phyloP scores from a whole-genome alignment of 2,888 invertebrate species.

The Brachypalpus laphriformis region DNA sequence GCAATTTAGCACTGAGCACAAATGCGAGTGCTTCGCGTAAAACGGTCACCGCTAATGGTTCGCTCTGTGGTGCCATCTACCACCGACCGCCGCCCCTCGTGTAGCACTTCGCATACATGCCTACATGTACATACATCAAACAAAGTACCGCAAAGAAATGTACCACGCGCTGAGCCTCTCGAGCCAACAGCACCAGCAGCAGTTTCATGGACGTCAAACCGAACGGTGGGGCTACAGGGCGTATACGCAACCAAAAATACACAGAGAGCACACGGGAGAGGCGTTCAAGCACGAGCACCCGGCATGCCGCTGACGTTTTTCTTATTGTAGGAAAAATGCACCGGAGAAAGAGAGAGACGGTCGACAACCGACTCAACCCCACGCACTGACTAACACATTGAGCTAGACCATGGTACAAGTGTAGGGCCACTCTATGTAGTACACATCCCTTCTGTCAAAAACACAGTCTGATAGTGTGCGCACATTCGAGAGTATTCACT shows the following conservation, averaged over 20 bases:
- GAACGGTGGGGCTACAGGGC: slow-evolving; percentile 63
- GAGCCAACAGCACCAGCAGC: slow-evolving; percentile 28
- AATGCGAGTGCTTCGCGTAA: slow-evolving; percentile 73
- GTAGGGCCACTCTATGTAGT: neutral
- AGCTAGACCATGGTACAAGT: slow-evolving; percentile 56
- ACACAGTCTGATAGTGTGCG: slow-evolving; percentile 29
- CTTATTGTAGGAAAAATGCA: slow-evolving; percentile 46
- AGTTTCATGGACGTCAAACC: slow-evolving; percentile 39
- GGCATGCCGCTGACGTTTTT: slow-evolving; percentile 62
- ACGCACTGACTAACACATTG: slow-evolving; percentile 66
- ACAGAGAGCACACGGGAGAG: slow-evolving; percentile 50
- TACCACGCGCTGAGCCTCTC: slow-evolving; percentile 62
- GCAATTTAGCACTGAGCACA: slow-evolving; percentile 72
- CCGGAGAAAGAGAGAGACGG: slow-evolving; percentile 36
- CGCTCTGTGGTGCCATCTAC: slow-evolving; percentile 62
- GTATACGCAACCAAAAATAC: slow-evolving; percentile 72
- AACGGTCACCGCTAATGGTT: slow-evolving; percentile 72
- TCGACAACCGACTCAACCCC: slow-evolving; percentile 50
- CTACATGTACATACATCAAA: slow-evolving; percentile 54
- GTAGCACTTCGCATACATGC: slow-evolving; percentile 31
- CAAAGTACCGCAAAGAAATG: slow-evolving; percentile 61
- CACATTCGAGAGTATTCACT: slow-evolving; percentile 23
- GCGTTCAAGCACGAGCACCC: slow-evolving; percentile 48
- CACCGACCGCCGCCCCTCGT: neutral
- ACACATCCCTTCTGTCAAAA: slow-evolving; percentile 13